Conservation (phyloP, 2,797 vertebrate genomes). For the Apogon talboti region DNA sequence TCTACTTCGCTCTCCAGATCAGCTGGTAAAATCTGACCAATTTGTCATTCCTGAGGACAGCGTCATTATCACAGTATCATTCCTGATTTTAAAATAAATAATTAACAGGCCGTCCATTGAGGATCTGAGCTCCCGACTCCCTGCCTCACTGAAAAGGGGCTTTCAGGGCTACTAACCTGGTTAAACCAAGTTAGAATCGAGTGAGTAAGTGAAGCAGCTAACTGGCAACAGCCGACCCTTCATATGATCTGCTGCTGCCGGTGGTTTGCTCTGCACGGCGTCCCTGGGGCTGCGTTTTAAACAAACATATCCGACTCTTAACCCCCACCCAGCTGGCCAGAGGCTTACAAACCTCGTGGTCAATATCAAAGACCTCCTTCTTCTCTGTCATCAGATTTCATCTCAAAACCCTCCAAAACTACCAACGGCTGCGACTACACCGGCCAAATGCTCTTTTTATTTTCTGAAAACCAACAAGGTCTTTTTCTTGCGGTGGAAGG, state of each 20-base stretch:
- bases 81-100: slow-evolving; percentile 28
- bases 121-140: slow-evolving; percentile 13
- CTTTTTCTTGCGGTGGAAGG: slow-evolving; percentile 61
- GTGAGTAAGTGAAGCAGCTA: slow-evolving; percentile 20
- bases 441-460: slow-evolving; percentile 49
- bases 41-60: slow-evolving; percentile 56
- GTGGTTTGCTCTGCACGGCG: slow-evolving; percentile 37
- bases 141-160: slow-evolving; percentile 5
- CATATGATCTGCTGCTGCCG: slow-evolving; percentile 45
- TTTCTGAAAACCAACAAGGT: slow-evolving; percentile 66
- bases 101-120: slow-evolving; percentile 1
- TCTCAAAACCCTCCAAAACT: slow-evolving; percentile 60
- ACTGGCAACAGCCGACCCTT: slow-evolving; percentile 33
- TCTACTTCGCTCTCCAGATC: slow-evolving; percentile 47
- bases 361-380: slow-evolving; percentile 78
- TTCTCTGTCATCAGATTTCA: slow-evolving; percentile 75
- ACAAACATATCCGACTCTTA: slow-evolving; percentile 71
- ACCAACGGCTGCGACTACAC: slow-evolving; percentile 43
- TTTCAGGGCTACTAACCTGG: slow-evolving; percentile 28
- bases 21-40: slow-evolving; percentile 46
- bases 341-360: slow-evolving; percentile 48
- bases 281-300: slow-evolving; percentile 61
- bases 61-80: slow-evolving; percentile 34
- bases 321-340: slow-evolving; percentile 60
- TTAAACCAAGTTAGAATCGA: slow-evolving; percentile 24